Evolutionary conservation across 2,113 vertebrate species (phyloP), one percentile per base, ranked within the genome.

Genomic region (Verasper variegatus): DNA sequence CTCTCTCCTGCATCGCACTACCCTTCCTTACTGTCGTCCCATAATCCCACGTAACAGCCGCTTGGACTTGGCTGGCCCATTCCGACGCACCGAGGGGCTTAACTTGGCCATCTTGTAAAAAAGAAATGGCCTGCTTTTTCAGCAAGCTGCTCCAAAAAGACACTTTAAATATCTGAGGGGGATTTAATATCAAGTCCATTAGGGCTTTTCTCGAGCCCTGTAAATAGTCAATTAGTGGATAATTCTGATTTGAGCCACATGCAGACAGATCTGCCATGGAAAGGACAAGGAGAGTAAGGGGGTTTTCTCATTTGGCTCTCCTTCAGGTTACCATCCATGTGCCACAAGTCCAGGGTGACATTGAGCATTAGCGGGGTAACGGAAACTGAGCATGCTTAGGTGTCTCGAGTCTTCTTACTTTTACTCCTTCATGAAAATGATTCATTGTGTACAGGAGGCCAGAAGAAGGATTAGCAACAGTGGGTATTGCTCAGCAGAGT

Each of bases 131-230:
- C 78, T 88, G 86, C 90, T 71, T 94, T 93, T 94, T 96, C 89
- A 91, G 95, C 93, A 91, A 95, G 93, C 91, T 93, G 94, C 95
- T 96, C 97, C 89, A 89, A 94, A 91, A 94, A 91, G 84, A 95
- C 95, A 96, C 96, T 97, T 97, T 97, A 97, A 97, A 97, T 94
- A 96, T 95, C 96, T 95, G 88, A 94, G 80, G 75, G 93, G 94
- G 96, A 96, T 97, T 98, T 98, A 97, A 97, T 98, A 97, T 97
- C 95, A 96, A 96, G 95, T 97, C 96, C 97, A 98, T 99, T 98
- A 98, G 91, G 91, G 95, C 91, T 94, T 95, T 93, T 96, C 95
- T 95, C 91, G 92, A 95, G 95, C 94, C 96, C 96, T 96, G 96
- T 98, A 98, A 98, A 99, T 96, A 97, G 96, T 97, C 97, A 98